These are phyloP conservation scores for Chydorus sphaericus DNA, from an alignment of 2,888 invertebrate genomes.

Conservation along the genomic window DNA sequence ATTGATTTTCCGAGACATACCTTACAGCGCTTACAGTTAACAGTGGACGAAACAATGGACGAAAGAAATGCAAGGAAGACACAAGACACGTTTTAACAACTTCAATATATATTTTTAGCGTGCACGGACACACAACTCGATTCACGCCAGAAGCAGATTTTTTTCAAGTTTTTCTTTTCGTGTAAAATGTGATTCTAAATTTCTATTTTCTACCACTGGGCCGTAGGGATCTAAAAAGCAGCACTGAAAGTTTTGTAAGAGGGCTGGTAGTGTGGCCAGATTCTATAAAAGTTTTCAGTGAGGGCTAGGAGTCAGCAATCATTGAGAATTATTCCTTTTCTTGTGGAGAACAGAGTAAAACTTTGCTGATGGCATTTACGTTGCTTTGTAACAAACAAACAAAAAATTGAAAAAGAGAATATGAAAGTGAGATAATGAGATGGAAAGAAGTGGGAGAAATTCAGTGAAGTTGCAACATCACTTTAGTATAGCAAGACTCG, in stretches of 20 bases:
- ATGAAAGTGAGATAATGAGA: not conserved
- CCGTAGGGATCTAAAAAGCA: no score
- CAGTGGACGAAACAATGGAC: conserved; percentile 2
- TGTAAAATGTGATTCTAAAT: no score
- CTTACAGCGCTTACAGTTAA: conserved; percentile 4
- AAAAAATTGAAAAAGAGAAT: not conserved
- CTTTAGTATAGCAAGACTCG: not conserved
- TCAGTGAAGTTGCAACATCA: not conserved
- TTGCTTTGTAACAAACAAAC: no score
- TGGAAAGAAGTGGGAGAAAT: not conserved
- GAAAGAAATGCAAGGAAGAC: conserved; percentile 1
- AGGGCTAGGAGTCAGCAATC: conserved; percentile 1
- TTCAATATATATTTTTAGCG: no score
- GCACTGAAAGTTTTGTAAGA: no score
- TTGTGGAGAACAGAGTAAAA: not conserved
- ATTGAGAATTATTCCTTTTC: not conserved
- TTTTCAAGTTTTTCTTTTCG: no score
- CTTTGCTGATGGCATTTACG: not conserved
- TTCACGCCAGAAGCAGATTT: no score
- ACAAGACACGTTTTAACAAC: not conserved
- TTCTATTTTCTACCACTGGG: no score
- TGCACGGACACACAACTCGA: no score
- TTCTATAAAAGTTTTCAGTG: not conserved
- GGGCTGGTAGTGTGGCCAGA: not conserved
- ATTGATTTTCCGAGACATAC: not conserved